Conservation (phyloP, 1,140 invertebrate genomes). For the Euwallacea similis region DNA sequence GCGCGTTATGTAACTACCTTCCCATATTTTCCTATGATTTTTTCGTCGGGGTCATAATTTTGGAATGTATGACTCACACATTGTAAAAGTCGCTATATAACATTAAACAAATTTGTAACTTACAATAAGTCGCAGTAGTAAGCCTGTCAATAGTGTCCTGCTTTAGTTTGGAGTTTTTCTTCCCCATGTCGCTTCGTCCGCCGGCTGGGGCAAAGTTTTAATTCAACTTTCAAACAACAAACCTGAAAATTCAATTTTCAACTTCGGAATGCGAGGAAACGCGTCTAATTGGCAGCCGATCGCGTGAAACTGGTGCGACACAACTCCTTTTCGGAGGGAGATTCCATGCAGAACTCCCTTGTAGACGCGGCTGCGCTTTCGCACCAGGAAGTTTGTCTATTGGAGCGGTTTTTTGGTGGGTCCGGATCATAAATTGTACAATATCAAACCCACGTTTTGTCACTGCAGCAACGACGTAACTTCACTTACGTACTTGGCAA, state of each 20-base stretch:
- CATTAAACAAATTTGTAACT: slow-evolving; percentile 58
- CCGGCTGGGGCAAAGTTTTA: slow-evolving; percentile 3
- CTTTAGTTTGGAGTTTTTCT: slow-evolving; percentile 92
- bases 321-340: slow-evolving; percentile 1
- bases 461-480: no score
- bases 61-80: no score
- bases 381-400: neutral
- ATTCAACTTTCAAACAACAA: slow-evolving; percentile 20
- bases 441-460: no score
- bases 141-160: slow-evolving; percentile 88
- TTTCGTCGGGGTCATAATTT: no score
- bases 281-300: neutral
- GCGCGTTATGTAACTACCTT: no score
- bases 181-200: slow-evolving; percentile 64
- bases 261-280: no score
- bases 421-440: no score
- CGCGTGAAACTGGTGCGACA: slow-evolving; percentile 1
- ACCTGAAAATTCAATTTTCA: neutral
- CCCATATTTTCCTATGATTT: no score
- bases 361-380: slow-evolving; percentile 9
- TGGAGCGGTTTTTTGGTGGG: no score
- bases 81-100: no score
- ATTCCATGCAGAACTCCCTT: slow-evolving; percentile 1
- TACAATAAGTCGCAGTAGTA: slow-evolving; percentile 87
- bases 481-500: no score